These are phyloP conservation scores for Brachylomia viminalis DNA, from an alignment of 2,888 invertebrate species.

Conservation along the genomic window DNA sequence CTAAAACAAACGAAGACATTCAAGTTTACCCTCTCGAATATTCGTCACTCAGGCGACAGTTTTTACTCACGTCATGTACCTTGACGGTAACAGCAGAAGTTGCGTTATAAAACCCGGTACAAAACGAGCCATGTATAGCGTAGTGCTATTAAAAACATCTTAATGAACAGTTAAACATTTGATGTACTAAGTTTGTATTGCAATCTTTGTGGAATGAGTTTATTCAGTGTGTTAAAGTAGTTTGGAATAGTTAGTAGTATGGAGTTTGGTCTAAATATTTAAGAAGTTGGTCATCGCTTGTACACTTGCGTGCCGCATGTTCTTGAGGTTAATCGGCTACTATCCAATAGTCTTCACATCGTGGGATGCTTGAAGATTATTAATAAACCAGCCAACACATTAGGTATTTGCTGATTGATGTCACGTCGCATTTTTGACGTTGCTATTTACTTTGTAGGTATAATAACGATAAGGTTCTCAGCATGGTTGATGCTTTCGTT, in stretches of 20 bases:
- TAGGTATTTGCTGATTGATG: too few relatives aligned
- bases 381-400: too few relatives aligned
- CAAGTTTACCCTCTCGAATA: background rate
- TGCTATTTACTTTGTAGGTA: too few relatives aligned
- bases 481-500: too few relatives aligned
- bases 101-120: conserved; percentile 72
- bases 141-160: conserved; percentile 61
- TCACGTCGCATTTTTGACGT: too few relatives aligned
- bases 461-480: too few relatives aligned
- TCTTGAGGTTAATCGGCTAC: conserved; percentile 9
- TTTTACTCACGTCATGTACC: conserved; percentile 34
- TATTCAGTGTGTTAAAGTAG: conserved; percentile 41
- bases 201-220: conserved; percentile 63
- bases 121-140: conserved; percentile 65
- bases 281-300: conserved; percentile 1
- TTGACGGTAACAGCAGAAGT: conserved; percentile 69
- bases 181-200: conserved; percentile 75
- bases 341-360: background rate
- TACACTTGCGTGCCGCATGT: background rate
- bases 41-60: conserved; percentile 11
- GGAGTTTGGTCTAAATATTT: conserved; percentile 40
- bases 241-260: conserved; percentile 14
- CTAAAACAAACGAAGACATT: background rate
- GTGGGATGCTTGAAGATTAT: background rate
- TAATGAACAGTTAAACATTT: conserved; percentile 75